Evolutionary conservation across 1,140 invertebrate species (phyloP).

Genomic region (Drosophila orena): DNA sequence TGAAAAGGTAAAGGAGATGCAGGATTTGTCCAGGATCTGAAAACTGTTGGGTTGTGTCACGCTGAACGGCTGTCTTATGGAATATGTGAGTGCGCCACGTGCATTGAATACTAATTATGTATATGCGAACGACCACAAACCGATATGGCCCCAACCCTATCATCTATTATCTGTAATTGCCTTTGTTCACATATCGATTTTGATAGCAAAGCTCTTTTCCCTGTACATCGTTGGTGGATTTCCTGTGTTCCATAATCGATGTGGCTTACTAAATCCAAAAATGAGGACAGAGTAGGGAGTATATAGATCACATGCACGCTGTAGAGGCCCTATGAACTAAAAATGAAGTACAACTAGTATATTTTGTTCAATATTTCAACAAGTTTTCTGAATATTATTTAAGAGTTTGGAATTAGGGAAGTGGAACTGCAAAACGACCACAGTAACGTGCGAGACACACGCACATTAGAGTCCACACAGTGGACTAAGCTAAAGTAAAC

Average conservation of each 20-base stretch:
- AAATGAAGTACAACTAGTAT: too few relatives aligned
- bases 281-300: background rate
- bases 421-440: conserved; percentile 20
- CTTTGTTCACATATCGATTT: conserved; percentile 77
- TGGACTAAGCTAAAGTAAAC: conserved; percentile 45
- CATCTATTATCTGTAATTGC: conserved; percentile 74
- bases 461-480: conserved; percentile 18
- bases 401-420: conserved; percentile 16
- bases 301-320: too few relatives aligned
- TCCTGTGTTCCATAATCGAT: conserved; percentile 9
- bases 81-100: conserved; percentile 21
- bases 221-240: conserved; percentile 36
- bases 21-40: conserved; percentile 9
- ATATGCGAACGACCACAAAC: conserved; percentile 41
- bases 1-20: conserved; percentile 5
- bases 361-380: background rate
- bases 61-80: conserved; percentile 1
- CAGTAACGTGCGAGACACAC: background rate
- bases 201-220: conserved; percentile 59
- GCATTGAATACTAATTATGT: conserved; percentile 72
- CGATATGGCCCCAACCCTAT: conserved; percentile 17
- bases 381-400: background rate
- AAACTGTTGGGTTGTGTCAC: conserved; percentile 1
- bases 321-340: too few relatives aligned
- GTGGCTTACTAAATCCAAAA: conserved; percentile 2